phyloP scores from a whole-genome alignment of 2,113 vertebrate species.

The Laticauda laticaudata region DNA sequence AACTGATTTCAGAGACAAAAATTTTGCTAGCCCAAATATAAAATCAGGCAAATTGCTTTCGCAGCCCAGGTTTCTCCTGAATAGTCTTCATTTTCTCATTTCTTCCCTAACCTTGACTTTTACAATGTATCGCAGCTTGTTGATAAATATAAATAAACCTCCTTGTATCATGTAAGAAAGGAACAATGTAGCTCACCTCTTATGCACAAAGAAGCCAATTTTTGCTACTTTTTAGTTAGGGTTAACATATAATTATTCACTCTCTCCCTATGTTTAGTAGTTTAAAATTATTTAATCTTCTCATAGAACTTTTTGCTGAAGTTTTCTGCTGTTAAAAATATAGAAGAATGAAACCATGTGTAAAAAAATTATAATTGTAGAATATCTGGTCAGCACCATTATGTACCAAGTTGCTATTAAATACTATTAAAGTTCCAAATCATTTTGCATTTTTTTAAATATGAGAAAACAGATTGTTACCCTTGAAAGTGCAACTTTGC shows the following conservation, averaged over 20 bases:
- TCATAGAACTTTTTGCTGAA: background rate
- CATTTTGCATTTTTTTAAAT: background rate
- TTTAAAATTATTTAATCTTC: background rate
- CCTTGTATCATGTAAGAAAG: background rate
- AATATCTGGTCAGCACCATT: background rate
- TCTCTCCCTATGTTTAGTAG: background rate
- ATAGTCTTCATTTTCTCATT: background rate
- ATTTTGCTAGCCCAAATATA: background rate
- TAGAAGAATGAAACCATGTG: background rate
- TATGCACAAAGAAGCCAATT: too few relatives aligned
- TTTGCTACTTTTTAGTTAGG: background rate
- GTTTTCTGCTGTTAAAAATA: background rate
- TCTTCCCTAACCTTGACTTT: background rate
- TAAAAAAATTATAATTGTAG: background rate
- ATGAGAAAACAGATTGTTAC: background rate
- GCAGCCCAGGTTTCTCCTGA: background rate
- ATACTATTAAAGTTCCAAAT: background rate
- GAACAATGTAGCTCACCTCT: background rate
- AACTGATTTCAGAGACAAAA: background rate
- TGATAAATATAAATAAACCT: background rate
- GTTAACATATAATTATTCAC: background rate
- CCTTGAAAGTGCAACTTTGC: background rate
- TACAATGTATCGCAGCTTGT: background rate
- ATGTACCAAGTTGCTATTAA: background rate
- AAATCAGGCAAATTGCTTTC: background rate